Conservation (phyloP, 37 sponge, comb jelly and placozoan species). For the Geodia barretti region DNA sequence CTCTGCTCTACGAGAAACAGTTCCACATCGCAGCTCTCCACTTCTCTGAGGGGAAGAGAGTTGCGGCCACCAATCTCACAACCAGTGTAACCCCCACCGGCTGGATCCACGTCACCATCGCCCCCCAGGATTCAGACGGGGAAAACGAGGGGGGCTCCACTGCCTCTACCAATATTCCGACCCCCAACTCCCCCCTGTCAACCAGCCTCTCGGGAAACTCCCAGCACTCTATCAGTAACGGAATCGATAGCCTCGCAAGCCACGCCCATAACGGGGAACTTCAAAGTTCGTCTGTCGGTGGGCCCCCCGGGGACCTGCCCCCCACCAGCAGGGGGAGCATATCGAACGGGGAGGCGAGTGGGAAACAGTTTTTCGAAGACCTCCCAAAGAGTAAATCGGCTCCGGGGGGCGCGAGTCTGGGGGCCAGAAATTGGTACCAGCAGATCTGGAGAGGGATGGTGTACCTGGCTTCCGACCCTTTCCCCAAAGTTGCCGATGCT, state of each 20-base stretch:
- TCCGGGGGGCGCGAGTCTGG: not conserved
- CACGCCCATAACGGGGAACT: not conserved
- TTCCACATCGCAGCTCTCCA: constrained; percentile 82
- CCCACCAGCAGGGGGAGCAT: not conserved
- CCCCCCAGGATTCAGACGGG: constrained; percentile 27
- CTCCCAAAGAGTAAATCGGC: constrained; percentile 33
- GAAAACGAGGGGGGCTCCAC: not conserved
- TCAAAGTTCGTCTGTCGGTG: not conserved
- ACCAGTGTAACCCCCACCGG: constrained; percentile 73
- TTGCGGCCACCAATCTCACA: constrained; percentile 35
- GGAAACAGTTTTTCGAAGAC: constrained; percentile 20
- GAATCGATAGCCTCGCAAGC: not conserved
- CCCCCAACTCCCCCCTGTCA: not conserved
- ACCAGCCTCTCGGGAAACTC: not conserved
- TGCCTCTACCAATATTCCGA: not conserved
- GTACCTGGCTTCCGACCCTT: constrained; percentile 65
- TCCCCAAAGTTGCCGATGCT: constrained; percentile 36
- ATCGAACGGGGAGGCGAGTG: constrained; percentile 19
- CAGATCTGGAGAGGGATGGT: constrained; percentile 62
- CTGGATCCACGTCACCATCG: constrained; percentile 71
- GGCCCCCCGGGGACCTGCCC: not conserved
- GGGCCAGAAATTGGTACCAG: not conserved
- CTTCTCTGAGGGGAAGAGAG: constrained; percentile 16
- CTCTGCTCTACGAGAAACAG: constrained; percentile 76
- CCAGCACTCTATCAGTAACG: not conserved